Evolutionary conservation across 2,888 invertebrate species (phyloP).

Genomic region (Tholera decimalis): DNA sequence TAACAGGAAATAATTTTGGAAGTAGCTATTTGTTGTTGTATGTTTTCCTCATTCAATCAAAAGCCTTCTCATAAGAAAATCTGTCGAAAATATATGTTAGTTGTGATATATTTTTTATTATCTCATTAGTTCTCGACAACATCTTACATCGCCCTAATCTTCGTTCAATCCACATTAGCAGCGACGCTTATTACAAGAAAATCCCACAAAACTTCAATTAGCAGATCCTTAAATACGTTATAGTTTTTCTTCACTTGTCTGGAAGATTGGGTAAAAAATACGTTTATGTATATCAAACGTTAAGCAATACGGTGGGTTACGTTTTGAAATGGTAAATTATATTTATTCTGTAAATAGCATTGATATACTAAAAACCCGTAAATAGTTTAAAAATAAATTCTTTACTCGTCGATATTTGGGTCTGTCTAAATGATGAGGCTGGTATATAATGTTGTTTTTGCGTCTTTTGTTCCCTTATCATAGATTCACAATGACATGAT

Average conservation of each 20-base stretch:
- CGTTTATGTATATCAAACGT: neutral
- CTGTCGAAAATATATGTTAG: constrained; percentile 8
- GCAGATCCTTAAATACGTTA: constrained; percentile 60
- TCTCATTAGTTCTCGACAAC: constrained; percentile 35
- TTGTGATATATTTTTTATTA: constrained; percentile 32
- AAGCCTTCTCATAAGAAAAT: constrained; percentile 35
- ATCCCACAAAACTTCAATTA: constrained; percentile 71
- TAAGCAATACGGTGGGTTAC: too few species aligned
- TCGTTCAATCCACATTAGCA: constrained; percentile 49
- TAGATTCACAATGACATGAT: too few species aligned
- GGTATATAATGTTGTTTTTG: too few species aligned
- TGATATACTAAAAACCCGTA: too few species aligned
- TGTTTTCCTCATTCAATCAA: constrained; percentile 58
- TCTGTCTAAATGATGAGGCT: too few species aligned
- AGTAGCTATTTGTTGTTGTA: constrained; percentile 45
- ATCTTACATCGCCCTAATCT: constrained; percentile 46
- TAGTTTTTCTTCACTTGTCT: constrained; percentile 23
- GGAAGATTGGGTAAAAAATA: neutral
- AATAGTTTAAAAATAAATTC: too few species aligned
- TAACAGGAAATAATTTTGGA: constrained; percentile 41
- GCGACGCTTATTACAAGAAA: constrained; percentile 48
- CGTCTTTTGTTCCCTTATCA: too few species aligned
- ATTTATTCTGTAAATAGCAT: too few species aligned
- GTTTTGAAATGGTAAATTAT: too few species aligned
- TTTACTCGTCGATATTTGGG: too few species aligned